These are phyloP conservation scores for Poicephalus gulielmi DNA, from an alignment of 2,113 vertebrate genomes.

Conservation along the genomic window DNA sequence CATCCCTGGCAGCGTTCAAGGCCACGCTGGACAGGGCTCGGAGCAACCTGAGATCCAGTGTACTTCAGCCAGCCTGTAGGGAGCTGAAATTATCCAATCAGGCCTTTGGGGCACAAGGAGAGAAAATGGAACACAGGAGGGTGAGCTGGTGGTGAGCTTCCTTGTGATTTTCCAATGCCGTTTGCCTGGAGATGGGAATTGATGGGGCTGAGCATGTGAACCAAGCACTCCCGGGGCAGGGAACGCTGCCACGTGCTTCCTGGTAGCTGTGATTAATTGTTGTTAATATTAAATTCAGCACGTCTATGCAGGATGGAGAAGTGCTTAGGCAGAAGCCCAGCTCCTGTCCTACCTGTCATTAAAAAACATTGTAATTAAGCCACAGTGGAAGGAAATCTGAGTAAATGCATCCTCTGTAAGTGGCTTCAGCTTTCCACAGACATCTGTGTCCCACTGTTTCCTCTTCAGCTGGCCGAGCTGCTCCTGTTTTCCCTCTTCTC, in stretches of 20 bases:
- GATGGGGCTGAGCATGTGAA: not conserved
- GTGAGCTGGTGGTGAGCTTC: not conserved
- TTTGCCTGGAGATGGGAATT: not conserved
- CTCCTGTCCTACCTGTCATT: not conserved
- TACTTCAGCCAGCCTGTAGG: not conserved
- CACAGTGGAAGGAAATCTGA: conserved; percentile 28
- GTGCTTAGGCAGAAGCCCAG: conserved; percentile 1
- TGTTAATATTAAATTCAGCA: not conserved
- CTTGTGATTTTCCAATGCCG: not conserved
- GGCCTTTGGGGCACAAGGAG: not conserved
- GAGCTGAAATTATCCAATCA: not conserved
- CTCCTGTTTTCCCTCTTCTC: conserved; percentile 39
- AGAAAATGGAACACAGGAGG: not conserved
- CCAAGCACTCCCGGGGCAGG: fast-evolving
- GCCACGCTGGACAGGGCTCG: not conserved
- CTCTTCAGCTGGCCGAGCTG: not conserved
- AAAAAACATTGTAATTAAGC: not conserved
- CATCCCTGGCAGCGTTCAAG: not conserved
- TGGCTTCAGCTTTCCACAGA: not conserved
- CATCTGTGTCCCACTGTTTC: conserved; percentile 20
- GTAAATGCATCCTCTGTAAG: not conserved
- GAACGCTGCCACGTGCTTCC: not conserved
- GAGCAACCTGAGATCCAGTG: not conserved
- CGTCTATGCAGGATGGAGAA: not conserved
- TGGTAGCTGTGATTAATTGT: not conserved